These are phyloP conservation scores for Drosophila biarmipes DNA, from an alignment of 1,140 invertebrate species.

Conservation along the genomic window DNA sequence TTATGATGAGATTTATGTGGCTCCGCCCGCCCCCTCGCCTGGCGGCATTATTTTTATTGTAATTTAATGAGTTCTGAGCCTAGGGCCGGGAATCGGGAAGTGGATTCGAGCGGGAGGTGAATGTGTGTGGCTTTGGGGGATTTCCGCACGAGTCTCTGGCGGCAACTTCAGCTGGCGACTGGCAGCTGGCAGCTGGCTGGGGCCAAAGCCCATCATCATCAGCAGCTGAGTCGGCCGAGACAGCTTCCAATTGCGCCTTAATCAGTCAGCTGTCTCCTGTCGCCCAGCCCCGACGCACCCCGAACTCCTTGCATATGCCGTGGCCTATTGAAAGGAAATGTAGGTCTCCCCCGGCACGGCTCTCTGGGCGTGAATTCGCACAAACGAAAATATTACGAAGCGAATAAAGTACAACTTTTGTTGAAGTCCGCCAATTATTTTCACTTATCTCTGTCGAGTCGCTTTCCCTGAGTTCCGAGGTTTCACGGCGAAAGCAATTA, in stretches of 20 bases:
- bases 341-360: neutral
- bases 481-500: neutral
- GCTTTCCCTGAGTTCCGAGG: neutral
- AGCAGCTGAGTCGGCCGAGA: slow-evolving; percentile 31
- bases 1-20: slow-evolving; percentile 18
- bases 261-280: slow-evolving; percentile 51
- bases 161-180: too few species aligned
- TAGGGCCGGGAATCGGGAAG: slow-evolving; percentile 5
- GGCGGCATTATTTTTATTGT: slow-evolving; percentile 53
- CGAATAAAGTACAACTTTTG: neutral
- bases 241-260: slow-evolving; percentile 63
- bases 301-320: neutral
- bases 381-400: neutral
- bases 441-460: neutral
- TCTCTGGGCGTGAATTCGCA: neutral
- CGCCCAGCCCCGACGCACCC: too few species aligned
- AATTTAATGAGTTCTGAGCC: slow-evolving; percentile 74
- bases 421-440: neutral
- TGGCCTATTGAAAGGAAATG: neutral
- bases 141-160: slow-evolving; percentile 20
- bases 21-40: too few species aligned
- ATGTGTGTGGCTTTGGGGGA: slow-evolving; percentile 17
- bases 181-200: slow-evolving; percentile 18
- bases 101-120: slow-evolving; percentile 1
- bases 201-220: slow-evolving; percentile 35